Conservation (phyloP, 2,113 vertebrate genomes). For the Leptobrachium ailaonicum region DNA sequence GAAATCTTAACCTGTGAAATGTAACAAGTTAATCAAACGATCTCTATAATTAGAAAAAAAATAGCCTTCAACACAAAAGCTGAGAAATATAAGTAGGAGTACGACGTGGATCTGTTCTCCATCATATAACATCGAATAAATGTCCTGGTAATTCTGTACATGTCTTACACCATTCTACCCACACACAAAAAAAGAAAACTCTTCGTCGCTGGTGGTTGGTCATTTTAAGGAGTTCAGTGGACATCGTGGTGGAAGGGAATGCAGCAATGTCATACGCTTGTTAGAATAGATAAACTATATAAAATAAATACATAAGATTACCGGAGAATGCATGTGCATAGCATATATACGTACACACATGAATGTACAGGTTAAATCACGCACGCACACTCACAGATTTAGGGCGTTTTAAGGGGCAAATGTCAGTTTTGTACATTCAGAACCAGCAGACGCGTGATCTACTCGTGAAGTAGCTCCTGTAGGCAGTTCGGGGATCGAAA, state of each 20-base stretch:
- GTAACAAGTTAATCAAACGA: not conserved
- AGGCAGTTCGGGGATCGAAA: constrained; percentile 99
- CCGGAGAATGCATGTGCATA: constrained; percentile 68
- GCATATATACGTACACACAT: constrained; percentile 60
- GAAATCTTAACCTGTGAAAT: not conserved
- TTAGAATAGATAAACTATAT: constrained; percentile 58
- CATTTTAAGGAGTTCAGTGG: constrained; percentile 73
- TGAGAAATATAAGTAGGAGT: constrained; percentile 19
- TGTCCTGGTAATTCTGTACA: constrained; percentile 74
- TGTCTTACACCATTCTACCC: constrained; percentile 35
- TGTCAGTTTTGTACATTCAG: constrained; percentile 79
- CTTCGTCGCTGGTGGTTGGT: constrained; percentile 64
- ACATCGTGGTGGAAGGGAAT: constrained; percentile 69
- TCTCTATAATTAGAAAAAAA: not conserved
- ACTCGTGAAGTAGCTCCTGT: constrained; percentile 98
- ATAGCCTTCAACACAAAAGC: not conserved
- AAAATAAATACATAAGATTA: constrained; percentile 61
- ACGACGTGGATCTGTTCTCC: constrained; percentile 45
- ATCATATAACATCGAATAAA: constrained; percentile 76
- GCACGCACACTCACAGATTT: constrained; percentile 64
- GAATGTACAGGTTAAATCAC: constrained; percentile 67
- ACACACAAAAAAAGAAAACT: constrained; percentile 79
- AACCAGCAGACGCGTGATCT: constrained; percentile 77
- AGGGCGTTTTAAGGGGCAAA: constrained; percentile 67
- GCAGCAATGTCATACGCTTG: constrained; percentile 72